These are phyloP conservation scores for Drosophila santomea DNA, from an alignment of 1,140 invertebrate species.

Conservation along the genomic window DNA sequence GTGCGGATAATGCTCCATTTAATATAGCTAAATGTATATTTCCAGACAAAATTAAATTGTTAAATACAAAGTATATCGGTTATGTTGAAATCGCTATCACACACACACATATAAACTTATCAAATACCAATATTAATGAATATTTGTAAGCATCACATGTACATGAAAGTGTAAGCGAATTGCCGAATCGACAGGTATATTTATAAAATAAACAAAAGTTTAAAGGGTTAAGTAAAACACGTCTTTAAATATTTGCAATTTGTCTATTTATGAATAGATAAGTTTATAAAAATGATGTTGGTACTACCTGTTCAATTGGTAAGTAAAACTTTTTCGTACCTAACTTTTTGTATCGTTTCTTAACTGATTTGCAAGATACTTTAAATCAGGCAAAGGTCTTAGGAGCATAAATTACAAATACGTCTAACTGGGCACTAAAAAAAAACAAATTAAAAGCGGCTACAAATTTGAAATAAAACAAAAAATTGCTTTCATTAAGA, in stretches of 20 bases:
- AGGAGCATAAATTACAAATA: slow-evolving; percentile 66
- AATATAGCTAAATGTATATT: slow-evolving; percentile 50
- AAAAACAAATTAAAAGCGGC: slow-evolving; percentile 74
- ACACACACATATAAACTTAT: slow-evolving; percentile 14
- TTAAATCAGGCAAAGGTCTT: slow-evolving; percentile 34
- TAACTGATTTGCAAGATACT: neutral
- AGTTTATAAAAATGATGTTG: too few species aligned
- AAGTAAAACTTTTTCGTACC: too few species aligned
- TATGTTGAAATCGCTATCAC: slow-evolving; percentile 24
- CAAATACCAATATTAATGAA: slow-evolving; percentile 22
- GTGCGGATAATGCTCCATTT: slow-evolving; percentile 23
- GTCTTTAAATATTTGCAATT: neutral
- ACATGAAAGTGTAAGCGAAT: slow-evolving; percentile 59
- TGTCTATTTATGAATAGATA: too few species aligned
- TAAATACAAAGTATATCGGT: slow-evolving; percentile 36
- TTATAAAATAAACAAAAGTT: slow-evolving; percentile 74
- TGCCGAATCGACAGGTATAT: slow-evolving; percentile 72
- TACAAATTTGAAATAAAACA: slow-evolving; percentile 70
- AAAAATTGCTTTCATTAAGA: slow-evolving; percentile 61
- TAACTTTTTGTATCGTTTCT: too few species aligned
- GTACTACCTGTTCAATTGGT: too few species aligned
- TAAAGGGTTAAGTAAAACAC: slow-evolving; percentile 52
- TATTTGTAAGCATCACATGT: slow-evolving; percentile 63
- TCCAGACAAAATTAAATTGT: slow-evolving; percentile 38
- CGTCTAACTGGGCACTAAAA: slow-evolving; percentile 49